phyloP scores from a whole-genome alignment of 2,888 invertebrate genomes.

The Ceriagrion tenellum region DNA sequence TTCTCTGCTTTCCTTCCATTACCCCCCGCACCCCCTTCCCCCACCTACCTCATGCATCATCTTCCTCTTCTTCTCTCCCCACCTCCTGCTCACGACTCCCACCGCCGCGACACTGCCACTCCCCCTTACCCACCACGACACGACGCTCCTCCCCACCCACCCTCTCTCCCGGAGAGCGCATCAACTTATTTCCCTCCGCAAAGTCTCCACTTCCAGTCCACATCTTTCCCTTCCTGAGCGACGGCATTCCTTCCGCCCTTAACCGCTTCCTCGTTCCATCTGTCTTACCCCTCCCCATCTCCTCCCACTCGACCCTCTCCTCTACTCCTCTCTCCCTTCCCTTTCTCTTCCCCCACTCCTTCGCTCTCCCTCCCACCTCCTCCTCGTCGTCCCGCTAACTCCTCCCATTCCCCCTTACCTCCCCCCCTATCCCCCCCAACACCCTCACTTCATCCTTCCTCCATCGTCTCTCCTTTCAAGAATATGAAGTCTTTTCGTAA shows the following conservation, averaged over 20 bases:
- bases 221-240: constrained; percentile 57
- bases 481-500: constrained; percentile 32
- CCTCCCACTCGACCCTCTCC: neutral
- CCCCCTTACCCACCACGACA: neutral
- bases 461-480: constrained; percentile 27
- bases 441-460: neutral
- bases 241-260: constrained; percentile 56
- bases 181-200: constrained; percentile 60
- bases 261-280: constrained; percentile 63
- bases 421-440: neutral
- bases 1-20: neutral
- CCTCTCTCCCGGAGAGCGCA: constrained; percentile 26
- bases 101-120: neutral
- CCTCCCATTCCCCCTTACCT: neutral
- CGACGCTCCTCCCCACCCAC: neutral
- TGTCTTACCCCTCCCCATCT: neutral
- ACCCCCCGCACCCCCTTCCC: neutral
- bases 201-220: constrained; percentile 62
- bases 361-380: neutral
- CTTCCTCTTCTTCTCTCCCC: neutral
- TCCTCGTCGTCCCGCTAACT: neutral
- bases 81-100: neutral
- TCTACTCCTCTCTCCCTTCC: neutral
- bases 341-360: neutral
- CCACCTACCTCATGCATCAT: constrained; percentile 44